phyloP scores from a whole-genome alignment of 2,888 invertebrate genomes.

The Melipona bicolor region DNA sequence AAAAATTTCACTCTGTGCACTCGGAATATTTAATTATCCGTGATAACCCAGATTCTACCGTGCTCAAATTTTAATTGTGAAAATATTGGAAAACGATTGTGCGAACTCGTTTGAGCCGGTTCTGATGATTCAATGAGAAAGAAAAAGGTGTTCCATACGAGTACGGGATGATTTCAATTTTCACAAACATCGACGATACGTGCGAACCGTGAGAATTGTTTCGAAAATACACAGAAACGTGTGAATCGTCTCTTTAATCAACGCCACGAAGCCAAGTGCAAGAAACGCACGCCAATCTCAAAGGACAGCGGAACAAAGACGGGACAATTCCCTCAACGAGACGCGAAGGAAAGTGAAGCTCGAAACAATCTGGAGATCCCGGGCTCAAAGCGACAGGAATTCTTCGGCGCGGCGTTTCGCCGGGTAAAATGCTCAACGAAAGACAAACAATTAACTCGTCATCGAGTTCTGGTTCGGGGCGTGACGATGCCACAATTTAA shows the following conservation, averaged over 20 bases:
- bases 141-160: background rate
- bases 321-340: background rate
- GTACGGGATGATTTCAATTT: background rate
- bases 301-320: constrained; percentile 1
- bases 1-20: background rate
- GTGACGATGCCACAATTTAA: constrained; percentile 36
- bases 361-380: background rate
- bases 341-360: constrained; percentile 1
- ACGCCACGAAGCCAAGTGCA: background rate
- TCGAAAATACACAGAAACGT: background rate
- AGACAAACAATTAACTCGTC: constrained; percentile 41
- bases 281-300: background rate
- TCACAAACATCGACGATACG: too few species aligned
- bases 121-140: too few species aligned
- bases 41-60: background rate
- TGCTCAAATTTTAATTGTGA: background rate
- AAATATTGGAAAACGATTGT: too few species aligned
- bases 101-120: too few species aligned
- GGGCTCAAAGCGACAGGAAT: background rate
- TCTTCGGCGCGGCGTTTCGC: background rate
- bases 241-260: constrained; percentile 4
- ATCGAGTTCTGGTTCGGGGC: background rate
- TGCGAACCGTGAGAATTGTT: too few species aligned
- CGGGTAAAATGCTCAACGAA: constrained; percentile 3
- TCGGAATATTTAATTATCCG: background rate